Conservation (phyloP, 1,140 invertebrate genomes). For the Leucophenga varia region DNA sequence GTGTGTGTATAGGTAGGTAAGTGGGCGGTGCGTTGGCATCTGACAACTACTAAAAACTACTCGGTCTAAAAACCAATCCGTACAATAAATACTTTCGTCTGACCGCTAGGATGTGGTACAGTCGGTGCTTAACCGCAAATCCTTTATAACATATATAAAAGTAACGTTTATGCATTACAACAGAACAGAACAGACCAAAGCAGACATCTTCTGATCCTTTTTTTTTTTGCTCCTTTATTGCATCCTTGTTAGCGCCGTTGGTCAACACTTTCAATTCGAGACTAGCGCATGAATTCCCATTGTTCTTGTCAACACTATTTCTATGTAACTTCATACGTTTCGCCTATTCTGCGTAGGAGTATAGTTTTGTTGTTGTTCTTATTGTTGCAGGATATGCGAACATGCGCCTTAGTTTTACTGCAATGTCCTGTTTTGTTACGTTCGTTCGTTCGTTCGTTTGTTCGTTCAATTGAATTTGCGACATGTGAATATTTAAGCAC, state of each 20-base stretch:
- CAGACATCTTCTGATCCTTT: too few species aligned
- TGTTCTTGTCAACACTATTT: slow-evolving; percentile 52
- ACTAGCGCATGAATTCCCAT: slow-evolving; percentile 35
- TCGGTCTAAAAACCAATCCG: too few species aligned
- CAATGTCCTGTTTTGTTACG: slow-evolving; percentile 22
- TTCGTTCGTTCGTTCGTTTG: slow-evolving; percentile 30
- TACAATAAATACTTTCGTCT: too few species aligned
- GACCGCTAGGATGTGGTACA: too few species aligned
- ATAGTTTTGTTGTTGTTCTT: too few species aligned
- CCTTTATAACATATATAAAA: slow-evolving; percentile 55
- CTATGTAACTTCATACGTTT: too few species aligned
- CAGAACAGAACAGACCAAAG: too few species aligned
- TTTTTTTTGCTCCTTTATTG: too few species aligned
- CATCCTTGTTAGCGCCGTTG: too few species aligned
- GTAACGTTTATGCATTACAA: slow-evolving; percentile 32
- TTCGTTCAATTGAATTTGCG: slow-evolving; percentile 53
- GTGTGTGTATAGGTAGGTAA: too few species aligned
- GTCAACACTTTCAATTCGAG: not conserved
- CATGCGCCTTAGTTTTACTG: slow-evolving; percentile 30
- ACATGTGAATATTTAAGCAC: slow-evolving; percentile 54
- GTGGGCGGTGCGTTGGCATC: too few species aligned
- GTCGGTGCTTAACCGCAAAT: slow-evolving; percentile 48
- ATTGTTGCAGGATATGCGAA: slow-evolving; percentile 13
- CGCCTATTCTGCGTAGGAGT: slow-evolving; percentile 23
- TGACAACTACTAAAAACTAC: too few species aligned